These are phyloP conservation scores for Anneissia japonica DNA, from an alignment of 35 echinoderm and acorn worm genomes.

Conservation along the genomic window DNA sequence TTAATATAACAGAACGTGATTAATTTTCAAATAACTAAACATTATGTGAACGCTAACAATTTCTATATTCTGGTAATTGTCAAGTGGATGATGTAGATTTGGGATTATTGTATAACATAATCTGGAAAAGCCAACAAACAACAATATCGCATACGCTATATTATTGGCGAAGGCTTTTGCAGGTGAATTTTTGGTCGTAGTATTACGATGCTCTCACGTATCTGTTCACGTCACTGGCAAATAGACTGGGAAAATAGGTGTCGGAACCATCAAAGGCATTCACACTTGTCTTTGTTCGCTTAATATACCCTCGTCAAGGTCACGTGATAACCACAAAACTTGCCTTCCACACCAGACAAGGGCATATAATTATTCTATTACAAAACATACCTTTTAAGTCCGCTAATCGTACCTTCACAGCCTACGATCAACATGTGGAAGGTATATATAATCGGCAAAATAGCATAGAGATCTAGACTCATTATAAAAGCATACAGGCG, in stretches of 20 bases:
- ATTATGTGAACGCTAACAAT: background rate
- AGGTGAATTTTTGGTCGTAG: background rate
- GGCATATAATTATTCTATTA: background rate
- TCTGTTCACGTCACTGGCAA: background rate
- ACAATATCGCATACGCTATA: background rate
- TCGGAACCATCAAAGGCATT: background rate
- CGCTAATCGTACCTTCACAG: background rate
- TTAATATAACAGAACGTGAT: background rate
- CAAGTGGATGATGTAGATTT: background rate
- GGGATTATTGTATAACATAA: background rate
- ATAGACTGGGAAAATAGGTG: background rate
- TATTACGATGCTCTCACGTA: background rate
- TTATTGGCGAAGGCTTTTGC: background rate
- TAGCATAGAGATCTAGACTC: background rate
- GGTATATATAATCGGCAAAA: background rate
- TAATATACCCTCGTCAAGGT: background rate
- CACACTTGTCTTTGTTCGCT: background rate
- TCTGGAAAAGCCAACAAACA: background rate
- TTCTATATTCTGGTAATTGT: background rate
- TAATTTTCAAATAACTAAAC: background rate
- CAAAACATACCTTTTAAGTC: background rate
- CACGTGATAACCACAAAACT: background rate
- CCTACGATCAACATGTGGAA: background rate
- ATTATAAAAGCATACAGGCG: background rate
- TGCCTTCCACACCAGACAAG: background rate